phyloP scores from a whole-genome alignment of 1,140 invertebrate species.

The Trichonephila inaurata region DNA sequence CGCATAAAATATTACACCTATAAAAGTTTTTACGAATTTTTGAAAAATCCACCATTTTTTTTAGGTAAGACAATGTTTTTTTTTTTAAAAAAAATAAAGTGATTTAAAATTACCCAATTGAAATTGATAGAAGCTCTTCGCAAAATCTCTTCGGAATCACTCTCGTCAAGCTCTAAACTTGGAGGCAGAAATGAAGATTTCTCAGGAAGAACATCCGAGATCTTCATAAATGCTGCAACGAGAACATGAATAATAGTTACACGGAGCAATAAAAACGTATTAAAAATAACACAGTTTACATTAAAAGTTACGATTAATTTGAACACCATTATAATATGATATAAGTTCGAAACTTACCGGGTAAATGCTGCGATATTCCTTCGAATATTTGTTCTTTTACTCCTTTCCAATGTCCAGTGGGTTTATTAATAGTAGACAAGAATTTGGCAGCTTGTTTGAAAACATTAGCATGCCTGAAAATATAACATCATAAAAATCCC shows the following conservation, averaged over 20 bases:
- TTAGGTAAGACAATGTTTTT: no score
- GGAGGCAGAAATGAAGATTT: background rate
- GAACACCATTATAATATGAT: no score
- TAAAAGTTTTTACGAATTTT: no score
- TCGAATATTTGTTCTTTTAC: constrained; percentile 30
- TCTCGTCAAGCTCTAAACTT: background rate
- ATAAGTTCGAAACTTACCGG: background rate
- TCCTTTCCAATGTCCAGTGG: constrained; percentile 34
- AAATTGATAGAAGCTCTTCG: constrained; percentile 18
- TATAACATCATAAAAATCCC: no score
- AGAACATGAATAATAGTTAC: background rate
- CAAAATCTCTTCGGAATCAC: background rate
- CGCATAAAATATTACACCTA: no score
- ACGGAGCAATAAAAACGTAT: background rate
- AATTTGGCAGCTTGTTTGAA: constrained; percentile 51
- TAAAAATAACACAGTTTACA: no score
- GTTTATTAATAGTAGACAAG: background rate
- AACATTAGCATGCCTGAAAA: constrained; percentile 34
- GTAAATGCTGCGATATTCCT: constrained; percentile 59
- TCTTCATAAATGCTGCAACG: constrained; percentile 13
- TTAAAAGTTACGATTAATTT: no score
- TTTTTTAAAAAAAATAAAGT: background rate
- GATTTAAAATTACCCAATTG: constrained; percentile 55
- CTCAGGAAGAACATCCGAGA: constrained; percentile 33
- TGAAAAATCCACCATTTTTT: no score